These are phyloP conservation scores for Drosophila vallismaia DNA, from an alignment of 2,888 invertebrate species.

Conservation along the genomic window DNA sequence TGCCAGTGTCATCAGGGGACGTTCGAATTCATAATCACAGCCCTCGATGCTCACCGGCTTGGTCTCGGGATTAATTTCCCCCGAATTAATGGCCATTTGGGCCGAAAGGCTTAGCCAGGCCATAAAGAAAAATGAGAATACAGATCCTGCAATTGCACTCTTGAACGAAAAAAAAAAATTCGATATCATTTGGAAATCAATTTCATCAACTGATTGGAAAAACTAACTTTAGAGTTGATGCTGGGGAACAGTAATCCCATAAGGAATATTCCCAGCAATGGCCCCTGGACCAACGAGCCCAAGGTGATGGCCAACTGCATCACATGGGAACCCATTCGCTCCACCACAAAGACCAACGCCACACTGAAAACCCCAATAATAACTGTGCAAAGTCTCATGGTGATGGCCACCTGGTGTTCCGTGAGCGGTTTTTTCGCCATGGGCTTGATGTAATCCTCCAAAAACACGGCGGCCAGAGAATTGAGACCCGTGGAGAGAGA, in stretches of 20 bases:
- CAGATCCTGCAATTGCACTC: constrained; percentile 89
- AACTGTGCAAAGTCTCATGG: constrained; percentile 88
- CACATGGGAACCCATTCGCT: constrained; percentile 88
- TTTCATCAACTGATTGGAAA: neutral
- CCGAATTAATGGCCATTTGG: constrained; percentile 88
- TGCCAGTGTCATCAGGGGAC: constrained; percentile 40
- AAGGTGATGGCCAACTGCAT: constrained; percentile 87
- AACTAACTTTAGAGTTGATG: constrained; percentile 86
- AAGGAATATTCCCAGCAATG: constrained; percentile 88
- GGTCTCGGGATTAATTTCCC: constrained; percentile 85
- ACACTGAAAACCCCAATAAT: constrained; percentile 88
- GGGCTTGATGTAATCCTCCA: constrained; percentile 91
- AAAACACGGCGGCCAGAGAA: constrained; percentile 91
- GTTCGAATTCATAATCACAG: constrained; percentile 86
- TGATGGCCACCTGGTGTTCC: constrained; percentile 85
- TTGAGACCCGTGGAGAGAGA: constrained; percentile 92
- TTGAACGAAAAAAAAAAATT: constrained; percentile 80
- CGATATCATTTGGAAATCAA: neutral
- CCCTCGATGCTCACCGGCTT: constrained; percentile 85
- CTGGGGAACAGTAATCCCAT: constrained; percentile 88
- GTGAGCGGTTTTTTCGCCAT: constrained; percentile 86
- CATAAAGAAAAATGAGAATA: constrained; percentile 87
- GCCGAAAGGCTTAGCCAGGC: constrained; percentile 88
- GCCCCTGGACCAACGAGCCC: constrained; percentile 87
- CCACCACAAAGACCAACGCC: constrained; percentile 87